Evolutionary conservation across 1,140 invertebrate species (phyloP), one percentile per base, ranked within the genome.

Genomic region (Leptinotarsa texana): DNA sequence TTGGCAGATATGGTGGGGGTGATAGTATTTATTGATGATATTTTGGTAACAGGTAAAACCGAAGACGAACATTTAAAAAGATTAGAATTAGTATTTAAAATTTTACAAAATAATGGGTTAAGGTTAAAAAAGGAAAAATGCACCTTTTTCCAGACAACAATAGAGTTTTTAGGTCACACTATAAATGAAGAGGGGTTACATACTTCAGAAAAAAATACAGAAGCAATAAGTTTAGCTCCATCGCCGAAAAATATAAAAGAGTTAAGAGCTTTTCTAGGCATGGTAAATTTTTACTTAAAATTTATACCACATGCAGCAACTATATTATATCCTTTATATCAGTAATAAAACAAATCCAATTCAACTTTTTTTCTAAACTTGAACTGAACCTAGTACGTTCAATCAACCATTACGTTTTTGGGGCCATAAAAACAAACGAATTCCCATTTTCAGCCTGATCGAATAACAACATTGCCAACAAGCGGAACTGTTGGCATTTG

Each of bases 211-310:
- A 76, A 81, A 22, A 86, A 84, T 69, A 74, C 83, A 11, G 73
- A 84, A 61, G 83, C 86, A 4, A 85, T 88, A 65, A 42, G 70
- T 24, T 78, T 33, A 84, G 3, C 73, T 79, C 27, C 73, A 73
- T 17, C 62, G 13, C 48, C 78, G 83, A 47, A 75, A 87, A 65
- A 65, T 65, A 24, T 13, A 17, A 65, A 15, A n/a, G 21, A 65
- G 21, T 13, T 65, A 24, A 22, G 81, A 75, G 13, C 51, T 17
- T 57, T 57, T n/a, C 13, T 57, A 57, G 51, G 15, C 13, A 57
- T 57, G 51, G n/a, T 82, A 47, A 82, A 84, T 78, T 82, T 82
- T 80, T 83, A 81, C 75, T 15, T 65, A 66, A 75, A 80, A 63
- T 85, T 84, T 71, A 42, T 83, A 13, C 75, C 71, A 27, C 79